Evolutionary conservation across 2,888 invertebrate species (phyloP).

Genomic region (Zygothrica quintamaculata): DNA sequence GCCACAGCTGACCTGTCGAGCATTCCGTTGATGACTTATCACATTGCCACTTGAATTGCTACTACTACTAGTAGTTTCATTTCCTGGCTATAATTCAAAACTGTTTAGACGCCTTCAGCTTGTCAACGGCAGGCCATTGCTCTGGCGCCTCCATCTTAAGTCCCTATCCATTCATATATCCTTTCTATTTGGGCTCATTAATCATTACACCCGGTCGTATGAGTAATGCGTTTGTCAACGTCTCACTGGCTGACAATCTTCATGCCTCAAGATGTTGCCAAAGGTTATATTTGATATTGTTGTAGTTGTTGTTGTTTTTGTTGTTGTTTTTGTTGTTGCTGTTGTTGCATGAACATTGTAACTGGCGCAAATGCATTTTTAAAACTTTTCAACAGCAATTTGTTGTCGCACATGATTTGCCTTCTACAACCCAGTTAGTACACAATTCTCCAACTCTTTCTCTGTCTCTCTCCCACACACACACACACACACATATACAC

Average conservation of each 20-base stretch:
- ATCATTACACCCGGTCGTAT: constrained; percentile 65
- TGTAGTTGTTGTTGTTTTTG: background rate
- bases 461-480: constrained; percentile 4
- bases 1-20: constrained; percentile 64
- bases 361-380: constrained; percentile 64
- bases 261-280: constrained; percentile 37
- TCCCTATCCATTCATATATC: too few relatives aligned
- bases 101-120: constrained; percentile 49
- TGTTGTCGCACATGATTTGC: constrained; percentile 64
- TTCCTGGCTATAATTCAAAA: constrained; percentile 73
- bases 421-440: too few relatives aligned
- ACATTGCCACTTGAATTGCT: constrained; percentile 61
- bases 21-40: constrained; percentile 76
- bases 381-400: constrained; percentile 69
- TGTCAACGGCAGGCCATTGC: constrained; percentile 64
- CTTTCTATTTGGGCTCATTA: constrained; percentile 48
- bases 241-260: constrained; percentile 8
- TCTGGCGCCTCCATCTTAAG: too few relatives aligned
- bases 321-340: background rate
- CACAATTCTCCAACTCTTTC: background rate
- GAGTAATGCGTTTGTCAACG: constrained; percentile 65
- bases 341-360: constrained; percentile 30
- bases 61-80: too few relatives aligned
- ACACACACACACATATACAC: constrained; percentile 9
- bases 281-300: background rate